Evolutionary conservation across 2,113 vertebrate genomes (phyloP), one percentile per base, ranked within the genome.

Genomic region (Mirza zaza): DNA sequence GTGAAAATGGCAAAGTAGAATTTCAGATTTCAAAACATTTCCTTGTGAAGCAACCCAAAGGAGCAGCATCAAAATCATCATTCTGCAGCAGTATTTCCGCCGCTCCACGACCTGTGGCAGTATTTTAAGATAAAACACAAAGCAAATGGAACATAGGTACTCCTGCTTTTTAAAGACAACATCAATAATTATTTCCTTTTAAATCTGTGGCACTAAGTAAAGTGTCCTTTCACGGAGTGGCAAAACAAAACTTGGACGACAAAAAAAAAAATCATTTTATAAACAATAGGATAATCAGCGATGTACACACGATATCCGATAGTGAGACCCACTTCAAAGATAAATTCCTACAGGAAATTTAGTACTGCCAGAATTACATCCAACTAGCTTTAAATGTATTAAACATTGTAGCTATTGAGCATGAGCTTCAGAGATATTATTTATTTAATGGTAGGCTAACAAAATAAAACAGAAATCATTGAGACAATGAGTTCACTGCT

Each of bases 1-100:
- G 3, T 59, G 48, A 87, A 97, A 98, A 98, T 96, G 95, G 96
- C 96, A 96, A 94, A 97, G 95, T 90, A 91, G 67, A 96, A 87
- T 91, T 96, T 87, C 91, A 86, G 83, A 95, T 95, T 97, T 97
- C 94, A 97, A 97, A 98, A 98, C 96, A 96, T 82, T 93, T 97
- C 96, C 73, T 50, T 92, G 87, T 87, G 87, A 95, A 97, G 76
- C 83, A 87, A 91, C 83, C 52, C 65, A 93, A 97, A 95, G 68
- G 80, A 95, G 61, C 84, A 96, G 42, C 45, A 29, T 45, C 23
- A 39, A 8, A 96, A 83, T 90, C 86, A 36, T 61, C 34, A 25
- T 63, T 95, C 80, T 82, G 34, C 50, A 75, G 75, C 39, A 90
- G 27, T 14, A 32, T 59, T 23, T 14, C 15, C 61, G 10, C 59